A percentile compares a stretch with the other conserved stretches of the same genome.
phyloP scores from a whole-genome alignment of 2,888 invertebrate genomes.

The Epinotia demarniana region DNA sequence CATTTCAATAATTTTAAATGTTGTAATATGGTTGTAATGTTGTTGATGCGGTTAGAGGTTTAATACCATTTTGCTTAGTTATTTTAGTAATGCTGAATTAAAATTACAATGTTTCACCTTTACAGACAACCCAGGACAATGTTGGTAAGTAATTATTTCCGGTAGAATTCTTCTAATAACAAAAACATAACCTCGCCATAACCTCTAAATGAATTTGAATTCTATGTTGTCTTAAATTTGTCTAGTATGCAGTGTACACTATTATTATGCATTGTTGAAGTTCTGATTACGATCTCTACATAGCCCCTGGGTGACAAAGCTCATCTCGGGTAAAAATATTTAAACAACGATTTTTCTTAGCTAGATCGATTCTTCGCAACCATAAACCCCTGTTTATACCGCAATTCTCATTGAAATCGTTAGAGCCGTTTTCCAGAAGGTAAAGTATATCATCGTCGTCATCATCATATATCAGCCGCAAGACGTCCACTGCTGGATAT shows the following conservation, averaged over 20 bases:
- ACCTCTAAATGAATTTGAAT: neutral
- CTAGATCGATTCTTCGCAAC: no score
- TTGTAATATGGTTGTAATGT: no score
- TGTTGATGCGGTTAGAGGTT: neutral
- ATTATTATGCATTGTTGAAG: neutral
- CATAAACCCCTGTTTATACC: no score
- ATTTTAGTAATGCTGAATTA: constrained; percentile 9
- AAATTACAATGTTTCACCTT: constrained; percentile 29
- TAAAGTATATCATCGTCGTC: neutral
- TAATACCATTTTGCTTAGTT: neutral
- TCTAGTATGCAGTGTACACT: neutral
- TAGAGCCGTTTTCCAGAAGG: no score
- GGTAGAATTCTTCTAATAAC: neutral
- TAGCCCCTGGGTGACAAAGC: no score
- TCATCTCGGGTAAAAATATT: no score
- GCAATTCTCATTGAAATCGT: no score
- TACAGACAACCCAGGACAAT: constrained; percentile 14
- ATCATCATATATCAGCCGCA: no score
- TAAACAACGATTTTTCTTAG: no score
- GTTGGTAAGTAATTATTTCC: constrained; percentile 18
- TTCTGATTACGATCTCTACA: neutral
- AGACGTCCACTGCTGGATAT: no score
- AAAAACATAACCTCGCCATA: constrained; percentile 10
- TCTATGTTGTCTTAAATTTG: neutral
- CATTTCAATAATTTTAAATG: no score